Base-by-base conservation (phyloP, 2,888 invertebrate species). In the Terebella lapidaria region DNA sequence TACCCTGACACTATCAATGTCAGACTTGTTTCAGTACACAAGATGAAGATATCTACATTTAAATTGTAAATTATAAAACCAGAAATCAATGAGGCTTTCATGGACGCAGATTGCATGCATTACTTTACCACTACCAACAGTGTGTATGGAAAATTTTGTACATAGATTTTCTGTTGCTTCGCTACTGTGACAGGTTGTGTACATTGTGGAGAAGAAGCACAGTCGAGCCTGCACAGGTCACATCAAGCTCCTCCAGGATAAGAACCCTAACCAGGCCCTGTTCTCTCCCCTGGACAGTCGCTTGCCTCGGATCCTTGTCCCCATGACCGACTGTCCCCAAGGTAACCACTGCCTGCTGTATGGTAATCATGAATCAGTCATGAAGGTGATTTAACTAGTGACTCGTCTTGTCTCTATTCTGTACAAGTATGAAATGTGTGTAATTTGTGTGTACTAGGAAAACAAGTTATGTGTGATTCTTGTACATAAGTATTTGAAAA, bases 261-360 rank as follows among this genome's bases (percentile, higher is more conserved):
- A 82, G 73, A 86, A 85, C 58, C 57, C 55, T 22, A 82, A 85
- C 49, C 85, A 81, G 68, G 88, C 88, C n/a, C 81, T 87, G 29
- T 89, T 95, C 76, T 82, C 86, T 35, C 92, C 95, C 0, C 85
- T 88, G 56, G 94, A 94, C 77, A 83, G 85, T 67, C 85, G 91
- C 62, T 79, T 93, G 56, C 94, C 95, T 0, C 83, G 89, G 63
- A 84, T 94, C 35, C 85, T 86, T 72, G 87, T 95, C 65, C 86
- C 87, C 18, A 83, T 85, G 64, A 82, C 83, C 0, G 82, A 85
- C 64, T 88, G 89, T 81, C 88, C 88, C 5, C 78, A 66, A 70
- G 78, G 80, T 80, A 60, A 26, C 22, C 35, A 55, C 10, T n/a
- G 46, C 10, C 42, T 35, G 10, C n/a, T 35, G 42, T 15, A 35